Evolutionary conservation across 2,113 vertebrate genomes (phyloP).

Genomic region (Echinops telfairi): DNA sequence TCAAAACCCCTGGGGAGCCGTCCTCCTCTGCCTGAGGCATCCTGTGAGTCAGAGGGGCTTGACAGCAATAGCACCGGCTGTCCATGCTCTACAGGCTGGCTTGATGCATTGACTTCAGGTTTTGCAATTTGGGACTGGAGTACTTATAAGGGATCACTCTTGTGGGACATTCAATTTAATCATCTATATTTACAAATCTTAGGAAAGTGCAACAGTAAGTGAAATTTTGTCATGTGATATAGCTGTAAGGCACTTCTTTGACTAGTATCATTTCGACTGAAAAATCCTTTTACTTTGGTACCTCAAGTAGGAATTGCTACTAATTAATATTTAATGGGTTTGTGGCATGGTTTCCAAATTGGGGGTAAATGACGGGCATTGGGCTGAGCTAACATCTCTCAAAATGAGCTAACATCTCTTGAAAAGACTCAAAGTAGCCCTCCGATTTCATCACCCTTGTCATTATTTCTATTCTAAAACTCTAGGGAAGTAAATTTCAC

Average conservation of each 20-base stretch:
- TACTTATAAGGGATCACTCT: background rate
- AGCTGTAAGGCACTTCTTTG: background rate
- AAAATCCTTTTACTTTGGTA: background rate
- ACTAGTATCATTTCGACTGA: too few species aligned
- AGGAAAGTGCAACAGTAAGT: background rate
- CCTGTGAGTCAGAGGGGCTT: too few species aligned
- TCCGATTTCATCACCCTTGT: background rate
- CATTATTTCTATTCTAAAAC: conserved; percentile 34
- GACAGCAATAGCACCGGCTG: background rate
- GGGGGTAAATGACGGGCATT: rapidly evolving
- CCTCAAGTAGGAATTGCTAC: rapidly evolving
- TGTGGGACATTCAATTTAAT: background rate
- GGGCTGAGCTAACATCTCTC: background rate
- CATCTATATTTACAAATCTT: background rate
- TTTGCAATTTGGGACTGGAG: background rate
- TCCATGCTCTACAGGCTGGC: background rate
- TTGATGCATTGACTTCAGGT: background rate
- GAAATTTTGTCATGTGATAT: background rate
- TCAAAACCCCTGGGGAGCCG: too few species aligned
- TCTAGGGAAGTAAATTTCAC: background rate
- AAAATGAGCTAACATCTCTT: too few species aligned
- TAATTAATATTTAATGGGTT: background rate
- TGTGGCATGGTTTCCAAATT: background rate
- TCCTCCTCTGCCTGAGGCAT: too few species aligned
- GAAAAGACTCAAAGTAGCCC: background rate